Evolutionary conservation across 2,888 invertebrate genomes (phyloP).

Genomic region (Lochmaea crataegi): DNA sequence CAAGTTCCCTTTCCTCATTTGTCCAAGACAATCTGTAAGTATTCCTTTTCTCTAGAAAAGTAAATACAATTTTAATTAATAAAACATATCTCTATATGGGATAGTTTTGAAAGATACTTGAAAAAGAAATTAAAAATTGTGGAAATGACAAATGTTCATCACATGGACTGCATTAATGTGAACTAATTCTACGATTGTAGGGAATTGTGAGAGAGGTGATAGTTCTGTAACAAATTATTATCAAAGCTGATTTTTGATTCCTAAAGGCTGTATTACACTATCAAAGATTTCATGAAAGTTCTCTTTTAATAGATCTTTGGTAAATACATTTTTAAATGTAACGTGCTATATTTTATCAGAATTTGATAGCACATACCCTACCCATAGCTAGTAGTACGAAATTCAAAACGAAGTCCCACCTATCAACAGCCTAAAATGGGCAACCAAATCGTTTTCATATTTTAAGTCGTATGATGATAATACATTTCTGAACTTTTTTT

Average conservation of each 20-base stretch:
- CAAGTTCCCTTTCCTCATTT: neutral
- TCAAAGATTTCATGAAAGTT: neutral
- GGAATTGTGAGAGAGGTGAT: neutral
- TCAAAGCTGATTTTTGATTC: neutral
- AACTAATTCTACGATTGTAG: neutral
- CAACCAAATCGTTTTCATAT: neutral
- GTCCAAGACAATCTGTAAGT: neutral
- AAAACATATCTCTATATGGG: neutral
- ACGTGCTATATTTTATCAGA: neutral
- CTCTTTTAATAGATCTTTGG: neutral
- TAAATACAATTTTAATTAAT: conserved; percentile 2
- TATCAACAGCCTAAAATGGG: too few species aligned
- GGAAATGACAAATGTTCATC: neutral
- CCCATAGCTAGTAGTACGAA: neutral
- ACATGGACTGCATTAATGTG: neutral
- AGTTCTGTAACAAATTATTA: neutral
- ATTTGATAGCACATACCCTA: neutral
- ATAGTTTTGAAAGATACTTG: neutral
- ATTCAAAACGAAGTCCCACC: conserved; percentile 1
- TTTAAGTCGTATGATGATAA: too few species aligned
- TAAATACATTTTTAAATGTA: neutral
- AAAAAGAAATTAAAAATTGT: neutral
- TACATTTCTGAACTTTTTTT: conserved; percentile 2
- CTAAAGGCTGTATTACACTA: neutral
- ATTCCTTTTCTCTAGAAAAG: neutral